Evolutionary conservation across 1,140 invertebrate genomes (phyloP).

Genomic region (Hylaeus anthracinus): DNA sequence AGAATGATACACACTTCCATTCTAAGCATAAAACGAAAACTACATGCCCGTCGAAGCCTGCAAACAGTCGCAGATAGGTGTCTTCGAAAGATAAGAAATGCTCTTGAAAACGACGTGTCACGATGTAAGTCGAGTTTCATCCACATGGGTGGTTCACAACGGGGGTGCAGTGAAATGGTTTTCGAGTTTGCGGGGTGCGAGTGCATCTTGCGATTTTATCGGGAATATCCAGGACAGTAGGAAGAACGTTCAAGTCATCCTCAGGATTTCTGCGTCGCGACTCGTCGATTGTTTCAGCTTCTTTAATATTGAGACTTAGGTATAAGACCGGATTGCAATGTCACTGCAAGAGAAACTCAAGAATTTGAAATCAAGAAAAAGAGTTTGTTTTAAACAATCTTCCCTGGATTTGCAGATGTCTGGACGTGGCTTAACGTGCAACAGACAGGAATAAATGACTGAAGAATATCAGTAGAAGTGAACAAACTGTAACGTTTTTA

Average conservation of each 20-base stretch:
- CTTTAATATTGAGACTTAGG: conserved; percentile 19
- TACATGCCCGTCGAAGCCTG: neutral
- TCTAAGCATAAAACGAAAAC: no score
- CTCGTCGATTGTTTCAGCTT: conserved; percentile 23
- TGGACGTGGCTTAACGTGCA: no score
- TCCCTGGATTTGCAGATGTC: neutral
- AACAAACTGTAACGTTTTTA: no score
- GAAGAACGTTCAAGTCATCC: neutral
- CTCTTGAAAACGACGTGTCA: neutral
- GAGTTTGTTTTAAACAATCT: neutral
- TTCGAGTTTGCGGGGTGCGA: neutral
- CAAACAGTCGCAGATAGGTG: no score
- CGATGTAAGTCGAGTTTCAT: neutral
- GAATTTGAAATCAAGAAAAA: no score
- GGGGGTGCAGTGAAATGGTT: neutral
- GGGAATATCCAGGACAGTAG: neutral
- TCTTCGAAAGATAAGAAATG: neutral
- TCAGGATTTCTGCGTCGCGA: conserved; percentile 10
- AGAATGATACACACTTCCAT: no score
- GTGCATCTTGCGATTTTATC: conserved; percentile 9
- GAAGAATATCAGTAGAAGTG: no score
- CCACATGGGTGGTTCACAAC: conserved; percentile 1
- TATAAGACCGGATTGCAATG: neutral
- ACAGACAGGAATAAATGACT: no score
- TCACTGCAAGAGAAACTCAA: neutral